Conservation (phyloP, 37 sponge, comb jelly and placozoan species). For the Chondrilla cf. caribensis region DNA sequence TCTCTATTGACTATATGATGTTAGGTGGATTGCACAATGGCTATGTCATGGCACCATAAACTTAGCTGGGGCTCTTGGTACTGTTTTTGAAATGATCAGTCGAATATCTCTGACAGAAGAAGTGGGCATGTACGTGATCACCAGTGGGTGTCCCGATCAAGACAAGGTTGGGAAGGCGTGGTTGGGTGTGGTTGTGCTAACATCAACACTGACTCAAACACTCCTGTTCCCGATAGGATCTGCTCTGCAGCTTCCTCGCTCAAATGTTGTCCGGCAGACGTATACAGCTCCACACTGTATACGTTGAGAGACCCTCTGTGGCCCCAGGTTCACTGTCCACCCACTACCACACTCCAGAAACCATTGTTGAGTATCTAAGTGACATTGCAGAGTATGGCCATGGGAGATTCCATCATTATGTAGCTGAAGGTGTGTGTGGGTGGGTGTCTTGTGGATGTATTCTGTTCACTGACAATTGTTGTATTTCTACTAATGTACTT, state of each 20-base stretch:
- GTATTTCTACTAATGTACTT: too few relatives aligned
- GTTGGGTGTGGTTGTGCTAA: too few relatives aligned
- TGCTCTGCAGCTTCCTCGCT: not conserved
- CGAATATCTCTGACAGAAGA: not conserved
- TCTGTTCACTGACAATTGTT: not conserved
- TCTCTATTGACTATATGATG: not conserved
- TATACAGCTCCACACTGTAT: not conserved
- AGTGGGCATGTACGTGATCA: conserved; percentile 5
- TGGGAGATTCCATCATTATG: conserved; percentile 8
- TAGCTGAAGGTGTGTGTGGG: not conserved
- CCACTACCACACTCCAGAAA: not conserved
- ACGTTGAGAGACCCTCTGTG: not conserved
- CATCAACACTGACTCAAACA: too few relatives aligned
- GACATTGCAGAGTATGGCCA: not conserved
- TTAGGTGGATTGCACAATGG: conserved; percentile 26
- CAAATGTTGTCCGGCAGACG: not conserved
- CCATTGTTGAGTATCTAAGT: not conserved
- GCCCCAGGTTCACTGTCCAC: not conserved
- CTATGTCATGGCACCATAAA: not conserved
- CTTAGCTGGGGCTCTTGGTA: not conserved
- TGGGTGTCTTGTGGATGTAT: not conserved
- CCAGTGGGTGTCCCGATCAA: not conserved
- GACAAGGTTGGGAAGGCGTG: conserved; percentile 21
- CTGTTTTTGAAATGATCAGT: not conserved
- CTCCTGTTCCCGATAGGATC: not conserved